Base-by-base conservation (phyloP, 2,888 invertebrate species). In the Drosophila testacea region DNA sequence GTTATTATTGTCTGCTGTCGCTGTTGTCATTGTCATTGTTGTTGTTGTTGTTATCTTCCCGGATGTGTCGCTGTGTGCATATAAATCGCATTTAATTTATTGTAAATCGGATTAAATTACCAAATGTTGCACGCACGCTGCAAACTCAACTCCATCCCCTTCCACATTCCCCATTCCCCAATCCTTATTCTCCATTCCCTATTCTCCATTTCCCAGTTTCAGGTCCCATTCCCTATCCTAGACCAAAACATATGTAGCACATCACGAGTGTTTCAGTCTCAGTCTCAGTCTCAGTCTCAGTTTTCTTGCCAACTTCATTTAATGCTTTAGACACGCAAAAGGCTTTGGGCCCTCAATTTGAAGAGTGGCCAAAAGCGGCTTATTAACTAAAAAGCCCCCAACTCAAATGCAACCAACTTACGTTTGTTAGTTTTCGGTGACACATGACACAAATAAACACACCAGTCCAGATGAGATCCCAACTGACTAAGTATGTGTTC, bases 101-200 rank as follows among this genome's bases (percentile, higher is more conserved):
- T 90, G 88, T 87, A 87, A 90, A 91, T 89, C 91, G 90, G 90
- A 91, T 91, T 91, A 90, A 89, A 85, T 91, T 91, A 90, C 91
- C 84, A 89, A 89, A 85, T 79, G 81, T 77, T 81, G 81, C 86
- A 82, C 88, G 88, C 82, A 83, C 75, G 56, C 71, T 34, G 66
- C 69, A 60, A 64, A 44, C 55, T 39, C 52, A 7, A 48, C 39
- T 61, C 44, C 41, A 42, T 27, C 16, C n/a, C 59, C 16, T 22
- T 22, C 22, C 4, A n/a, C 39, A 41, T 16, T 41, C 36, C 11
- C 27, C 27, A 6, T 2, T 42, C 42, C 22, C 11, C 10, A 22
- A 5, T 42, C 10, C 1, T 10, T 1, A 42, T 42, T n/a, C n/a
- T 4, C 38, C 39, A 41, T 41, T 41, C 36, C 22, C 22, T 22